Base-by-base conservation (phyloP, 2,888 invertebrate species). In the Nasonia oneida region DNA sequence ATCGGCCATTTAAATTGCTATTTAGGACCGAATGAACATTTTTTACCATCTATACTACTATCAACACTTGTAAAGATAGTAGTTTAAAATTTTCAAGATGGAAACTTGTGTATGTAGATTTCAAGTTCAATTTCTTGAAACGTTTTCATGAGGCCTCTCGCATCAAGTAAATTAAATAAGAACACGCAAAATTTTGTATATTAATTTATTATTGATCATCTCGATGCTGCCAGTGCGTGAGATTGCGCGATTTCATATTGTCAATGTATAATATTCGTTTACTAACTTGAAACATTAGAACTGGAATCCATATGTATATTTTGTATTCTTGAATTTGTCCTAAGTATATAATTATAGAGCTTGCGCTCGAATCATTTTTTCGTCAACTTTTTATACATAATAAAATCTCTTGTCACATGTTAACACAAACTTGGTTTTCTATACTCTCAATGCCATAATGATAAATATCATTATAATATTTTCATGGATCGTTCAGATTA, bases 231-330 rank as follows among this genome's bases (percentile, higher is more conserved):
- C 15, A 15, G 15, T 50, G 39, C 39, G 42, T 71, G 47, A 83
- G n/a, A 75, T 37, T 76, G 53, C 37, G 14, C 37, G 14, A 77
- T 76, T 75, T 81, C 10, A 50, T 83, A 86, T 86, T 86, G 86
- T 84, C 86, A 81, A 84, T 81, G n/a, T 50, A 78, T 73, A 77
- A 81, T 81, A 78, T 77, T 78, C 42, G n/a, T 76, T 42, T 29
- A 37, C 70, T 81, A 70, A 82, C 76, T 79, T 79, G 33, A 37
- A 80, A 80, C 50, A 83, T 70, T 82, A 78, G 23, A 77, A 39
- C 29, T 77, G 15, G 39, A 57, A 75, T 79, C 57, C 50, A 67
- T 29, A 57, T 23, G 71, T 33, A 33, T 47, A 75, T 47, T n/a
- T 76, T 61, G 57, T 14, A 29, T 29, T 76, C n/a, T 70, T 47